A percentile compares a stretch with the other conserved stretches of the same genome.
Conservation (phyloP, 2,113 vertebrate genomes). For the Ceratotherium simum region DNA sequence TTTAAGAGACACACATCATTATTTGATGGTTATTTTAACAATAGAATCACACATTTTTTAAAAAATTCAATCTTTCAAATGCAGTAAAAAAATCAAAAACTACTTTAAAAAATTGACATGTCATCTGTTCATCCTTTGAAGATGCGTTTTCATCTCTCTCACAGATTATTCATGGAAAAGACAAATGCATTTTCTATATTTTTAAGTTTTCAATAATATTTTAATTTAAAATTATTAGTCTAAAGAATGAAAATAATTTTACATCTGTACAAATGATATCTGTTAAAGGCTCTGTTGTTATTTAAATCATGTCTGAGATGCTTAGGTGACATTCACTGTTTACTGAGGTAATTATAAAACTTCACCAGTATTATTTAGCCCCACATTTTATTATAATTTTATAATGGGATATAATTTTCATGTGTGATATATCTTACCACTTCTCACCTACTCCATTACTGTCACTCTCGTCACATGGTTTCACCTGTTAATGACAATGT, state of each 20-base stretch:
- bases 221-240: not conserved
- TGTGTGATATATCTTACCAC: not conserved
- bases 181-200: not conserved
- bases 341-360: not conserved
- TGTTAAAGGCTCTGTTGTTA: not conserved
- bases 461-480: not conserved
- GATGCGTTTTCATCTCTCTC: not conserved
- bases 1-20: not conserved
- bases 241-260: constrained; percentile 41
- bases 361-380: not conserved
- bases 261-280: not conserved
- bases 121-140: not conserved
- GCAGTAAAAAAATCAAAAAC: not conserved
- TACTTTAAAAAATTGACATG: not conserved
- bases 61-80: not conserved
- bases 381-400: not conserved
- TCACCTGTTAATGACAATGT: not conserved
- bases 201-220: not conserved
- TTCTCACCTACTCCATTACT: not conserved
- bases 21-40: not conserved
- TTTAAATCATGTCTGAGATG: not conserved
- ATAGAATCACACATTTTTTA: not conserved
- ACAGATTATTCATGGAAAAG: not conserved
- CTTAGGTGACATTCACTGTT: not conserved
- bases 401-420: not conserved